These are phyloP conservation scores for Anoplophora glabripennis DNA, from an alignment of 1,140 invertebrate genomes.

Conservation along the genomic window DNA sequence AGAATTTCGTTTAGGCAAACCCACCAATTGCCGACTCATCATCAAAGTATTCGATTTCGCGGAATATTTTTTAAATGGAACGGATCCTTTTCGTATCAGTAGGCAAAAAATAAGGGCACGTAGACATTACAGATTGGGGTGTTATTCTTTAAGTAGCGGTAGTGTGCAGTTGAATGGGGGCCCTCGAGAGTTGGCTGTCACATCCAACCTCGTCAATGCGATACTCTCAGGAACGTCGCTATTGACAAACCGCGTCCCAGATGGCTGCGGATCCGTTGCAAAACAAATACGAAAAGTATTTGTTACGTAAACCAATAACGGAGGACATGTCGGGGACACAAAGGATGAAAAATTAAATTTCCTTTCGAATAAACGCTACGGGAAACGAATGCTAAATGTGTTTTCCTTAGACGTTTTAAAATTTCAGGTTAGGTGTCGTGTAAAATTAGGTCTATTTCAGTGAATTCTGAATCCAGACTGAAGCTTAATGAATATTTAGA, in stretches of 20 bases:
- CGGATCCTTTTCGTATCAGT: neutral
- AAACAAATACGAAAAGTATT: constrained; percentile 7
- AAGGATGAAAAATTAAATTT: neutral
- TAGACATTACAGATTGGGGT: neutral
- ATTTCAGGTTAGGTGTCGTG: too few species aligned
- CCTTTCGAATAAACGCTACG: neutral
- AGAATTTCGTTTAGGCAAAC: too few species aligned
- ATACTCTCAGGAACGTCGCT: constrained; percentile 2
- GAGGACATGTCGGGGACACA: neutral
- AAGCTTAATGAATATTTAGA: too few species aligned
- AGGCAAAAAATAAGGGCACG: neutral
- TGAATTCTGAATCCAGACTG: too few species aligned
- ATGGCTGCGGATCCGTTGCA: constrained; percentile 6
- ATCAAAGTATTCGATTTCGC: too few species aligned
- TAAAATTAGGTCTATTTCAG: too few species aligned
- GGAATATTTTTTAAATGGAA: too few species aligned
- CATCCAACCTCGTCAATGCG: constrained; percentile 5
- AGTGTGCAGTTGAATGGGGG: neutral
- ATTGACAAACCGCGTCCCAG: constrained; percentile 4
- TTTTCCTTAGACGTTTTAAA: neutral
- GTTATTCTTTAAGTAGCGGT: constrained; percentile 2
- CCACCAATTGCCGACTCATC: too few species aligned
- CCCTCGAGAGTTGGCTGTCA: constrained; percentile 8
- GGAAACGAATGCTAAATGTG: neutral
- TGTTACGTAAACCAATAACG: constrained; percentile 10